Percentiles rank a stretch among this genome's conserved stretches.
Evolutionary conservation across 2,888 invertebrate species (phyloP).

Genomic region (Agrilus biguttatus): DNA sequence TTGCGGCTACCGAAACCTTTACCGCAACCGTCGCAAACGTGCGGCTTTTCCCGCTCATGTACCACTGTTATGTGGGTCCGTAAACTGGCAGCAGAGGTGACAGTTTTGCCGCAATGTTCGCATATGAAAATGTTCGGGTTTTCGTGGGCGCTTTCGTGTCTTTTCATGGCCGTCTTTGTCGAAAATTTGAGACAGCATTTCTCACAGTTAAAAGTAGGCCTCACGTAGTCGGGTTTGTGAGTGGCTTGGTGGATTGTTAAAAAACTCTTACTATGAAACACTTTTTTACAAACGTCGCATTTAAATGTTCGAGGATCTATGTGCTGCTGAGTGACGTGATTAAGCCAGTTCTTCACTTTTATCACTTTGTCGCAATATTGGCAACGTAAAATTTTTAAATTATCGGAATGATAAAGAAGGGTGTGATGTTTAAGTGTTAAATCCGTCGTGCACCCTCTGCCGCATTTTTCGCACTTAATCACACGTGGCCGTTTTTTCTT

Average conservation of each 20-base stretch:
- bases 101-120: constrained; percentile 22
- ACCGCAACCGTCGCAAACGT: constrained; percentile 21
- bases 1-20: constrained; percentile 21
- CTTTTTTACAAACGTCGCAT: too few relatives aligned
- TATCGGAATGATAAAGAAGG: too few relatives aligned
- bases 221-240: constrained; percentile 17
- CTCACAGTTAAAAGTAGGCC: background rate
- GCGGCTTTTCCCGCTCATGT: constrained; percentile 16
- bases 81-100: constrained; percentile 18
- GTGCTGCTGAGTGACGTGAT: too few relatives aligned
- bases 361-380: too few relatives aligned
- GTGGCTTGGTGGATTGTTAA: constrained; percentile 12
- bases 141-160: constrained; percentile 9
- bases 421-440: too few relatives aligned
- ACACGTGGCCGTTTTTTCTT: too few relatives aligned
- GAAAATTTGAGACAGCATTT: background rate
- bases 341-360: too few relatives aligned
- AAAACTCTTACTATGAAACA: constrained; percentile 11
- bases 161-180: background rate
- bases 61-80: constrained; percentile 25
- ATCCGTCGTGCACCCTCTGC: too few relatives aligned
- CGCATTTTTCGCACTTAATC: too few relatives aligned
- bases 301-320: too few relatives aligned
- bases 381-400: too few relatives aligned
- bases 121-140: constrained; percentile 13